These are phyloP conservation scores for Agrypnus murinus DNA, from an alignment of 2,888 invertebrate species.

Conservation along the genomic window DNA sequence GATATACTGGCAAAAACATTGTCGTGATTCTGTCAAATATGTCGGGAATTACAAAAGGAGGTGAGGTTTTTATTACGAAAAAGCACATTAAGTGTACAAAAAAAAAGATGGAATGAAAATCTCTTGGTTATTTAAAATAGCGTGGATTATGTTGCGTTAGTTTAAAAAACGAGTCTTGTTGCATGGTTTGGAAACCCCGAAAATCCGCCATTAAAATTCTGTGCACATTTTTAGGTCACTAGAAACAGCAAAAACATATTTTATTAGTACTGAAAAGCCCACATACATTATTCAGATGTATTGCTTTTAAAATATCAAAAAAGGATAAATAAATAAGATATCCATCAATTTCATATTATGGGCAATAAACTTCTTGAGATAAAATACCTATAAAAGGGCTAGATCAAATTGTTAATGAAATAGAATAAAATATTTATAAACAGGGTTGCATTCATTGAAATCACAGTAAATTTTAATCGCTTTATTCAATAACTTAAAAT, in stretches of 20 bases:
- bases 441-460: too few species aligned
- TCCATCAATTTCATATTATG: too few species aligned
- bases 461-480: too few species aligned
- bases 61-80: not conserved
- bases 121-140: not conserved
- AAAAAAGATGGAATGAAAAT: not conserved
- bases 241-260: slow-evolving; percentile 7
- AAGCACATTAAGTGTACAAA: too few species aligned
- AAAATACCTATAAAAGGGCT: too few species aligned
- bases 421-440: too few species aligned
- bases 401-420: too few species aligned
- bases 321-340: too few species aligned
- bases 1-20: not conserved
- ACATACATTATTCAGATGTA: slow-evolving; percentile 15
- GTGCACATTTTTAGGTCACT: slow-evolving; percentile 22
- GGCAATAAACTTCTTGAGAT: too few species aligned
- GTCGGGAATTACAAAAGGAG: not conserved
- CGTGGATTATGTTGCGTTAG: too few species aligned
- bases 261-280: not conserved
- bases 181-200: not conserved
- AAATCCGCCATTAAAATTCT: slow-evolving; percentile 18
- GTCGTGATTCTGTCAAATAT: slow-evolving; percentile 26
- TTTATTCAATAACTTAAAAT: too few species aligned
- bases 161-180: too few species aligned
- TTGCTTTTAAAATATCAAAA: not conserved